Evolutionary conservation across 2,888 invertebrate species (phyloP), one percentile per base, ranked within the genome.

Genomic region (Protonemura montana): DNA sequence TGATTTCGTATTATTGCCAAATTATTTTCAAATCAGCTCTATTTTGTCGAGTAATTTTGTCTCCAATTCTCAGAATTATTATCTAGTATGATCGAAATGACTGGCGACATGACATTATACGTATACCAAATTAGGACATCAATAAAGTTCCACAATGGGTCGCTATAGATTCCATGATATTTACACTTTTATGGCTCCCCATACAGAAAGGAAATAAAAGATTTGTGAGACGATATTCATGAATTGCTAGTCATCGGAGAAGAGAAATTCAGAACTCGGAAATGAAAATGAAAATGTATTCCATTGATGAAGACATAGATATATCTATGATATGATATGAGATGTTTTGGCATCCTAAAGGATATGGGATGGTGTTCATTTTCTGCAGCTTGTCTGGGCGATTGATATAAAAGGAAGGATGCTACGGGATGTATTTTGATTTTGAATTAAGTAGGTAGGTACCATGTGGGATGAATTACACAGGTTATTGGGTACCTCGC

Each of bases 11-110:
- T 59, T 59, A 59, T 59, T 21, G 59, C 59, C 59, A 59, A 59
- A 59, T 59, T 59, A 59, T 59, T 59, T 59, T 59, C 59, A 59
- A 59, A 59, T 59, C 59, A 59, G 59, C 59, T 59, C 59, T 59
- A 16, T 59, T 59, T 59, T 59, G 59, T 59, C 59, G 59, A 21
- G 59, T 59, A 59, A 59, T 59, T 59, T 59, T 59, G 59, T 59
- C 13, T 59, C 59, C 59, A 21, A 59, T 59, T 59, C 59, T 59
- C 59, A 59, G 59, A 59, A 59, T 59, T 10, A 59, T 3, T 59
- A 59, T 59, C 59, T 21, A 21, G 16, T 59, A 21, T 59, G 59
- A 59, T 59, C 59, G 21, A 59, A 59, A 59, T 59, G 59, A 59
- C 59, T 59, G 59, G 59, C 59, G 59, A 13, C 59, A 59, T 59